phyloP scores from a whole-genome alignment of 2,797 vertebrate species.

The Phylloscopus collybita region DNA sequence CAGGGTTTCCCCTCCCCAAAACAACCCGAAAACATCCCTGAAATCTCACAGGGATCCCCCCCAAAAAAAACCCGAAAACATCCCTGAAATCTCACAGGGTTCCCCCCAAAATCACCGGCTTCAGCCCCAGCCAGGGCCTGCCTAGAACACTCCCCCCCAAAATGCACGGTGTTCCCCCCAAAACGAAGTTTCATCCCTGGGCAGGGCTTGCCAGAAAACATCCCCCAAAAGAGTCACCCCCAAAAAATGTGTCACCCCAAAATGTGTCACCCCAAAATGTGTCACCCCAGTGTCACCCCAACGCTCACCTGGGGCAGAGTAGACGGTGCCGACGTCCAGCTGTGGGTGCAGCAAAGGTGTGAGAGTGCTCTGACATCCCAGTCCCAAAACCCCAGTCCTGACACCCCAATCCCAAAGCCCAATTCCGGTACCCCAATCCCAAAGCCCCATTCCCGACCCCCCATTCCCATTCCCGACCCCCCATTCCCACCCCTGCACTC shows the following conservation, averaged over 20 bases:
- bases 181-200: background rate
- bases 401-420: background rate
- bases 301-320: background rate
- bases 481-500: rapidly evolving
- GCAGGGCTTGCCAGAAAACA: background rate
- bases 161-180: background rate
- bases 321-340: conserved; percentile 1
- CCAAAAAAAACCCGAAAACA: too few species aligned
- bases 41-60: too few species aligned
- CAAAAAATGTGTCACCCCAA: background rate
- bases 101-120: too few species aligned
- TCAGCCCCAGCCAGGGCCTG: too few species aligned
- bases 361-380: background rate
- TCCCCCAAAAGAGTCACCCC: background rate
- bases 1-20: too few species aligned
- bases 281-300: background rate
- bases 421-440: background rate
- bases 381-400: too few species aligned
- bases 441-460: rapidly evolving
- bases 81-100: too few species aligned
- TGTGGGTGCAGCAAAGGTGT: background rate
- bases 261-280: background rate
- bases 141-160: too few species aligned
- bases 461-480: background rate
- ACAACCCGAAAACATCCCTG: too few species aligned